phyloP scores from a whole-genome alignment of 2,797 vertebrate genomes.

The Morelia viridis region DNA sequence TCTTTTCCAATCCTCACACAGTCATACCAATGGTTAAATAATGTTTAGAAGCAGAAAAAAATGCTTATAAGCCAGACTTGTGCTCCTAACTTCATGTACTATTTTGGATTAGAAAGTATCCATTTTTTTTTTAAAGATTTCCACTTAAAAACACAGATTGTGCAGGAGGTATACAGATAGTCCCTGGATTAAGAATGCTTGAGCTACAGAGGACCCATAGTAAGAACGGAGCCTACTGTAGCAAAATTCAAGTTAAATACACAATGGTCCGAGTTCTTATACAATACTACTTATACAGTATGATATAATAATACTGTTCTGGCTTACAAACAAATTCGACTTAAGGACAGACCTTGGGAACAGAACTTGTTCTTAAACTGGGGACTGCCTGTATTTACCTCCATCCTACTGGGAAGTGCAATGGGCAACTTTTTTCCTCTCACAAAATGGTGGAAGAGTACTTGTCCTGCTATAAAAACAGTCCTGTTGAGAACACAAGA shows the following conservation, averaged over 20 bases:
- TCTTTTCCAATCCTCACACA: not conserved
- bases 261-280: too few relatives aligned
- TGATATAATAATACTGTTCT: too few relatives aligned
- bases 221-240: too few relatives aligned
- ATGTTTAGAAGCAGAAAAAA: constrained; percentile 15
- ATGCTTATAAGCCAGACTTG: constrained; percentile 38
- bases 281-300: too few relatives aligned
- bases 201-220: too few relatives aligned
- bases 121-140: not conserved
- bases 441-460: constrained; percentile 51
- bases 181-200: too few relatives aligned
- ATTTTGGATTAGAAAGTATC: constrained; percentile 10
- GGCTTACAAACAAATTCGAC: too few relatives aligned
- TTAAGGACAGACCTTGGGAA: too few relatives aligned
- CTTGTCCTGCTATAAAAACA: constrained; percentile 63
- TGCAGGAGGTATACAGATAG: not conserved
- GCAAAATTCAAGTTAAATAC: too few relatives aligned
- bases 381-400: constrained; percentile 21
- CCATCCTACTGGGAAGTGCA: constrained; percentile 45
- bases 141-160: constrained; percentile 7
- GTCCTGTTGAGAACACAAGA: constrained; percentile 60
- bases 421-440: constrained; percentile 45
- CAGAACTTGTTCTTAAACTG: too few relatives aligned
- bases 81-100: constrained; percentile 44
- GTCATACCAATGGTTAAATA: not conserved